Conservation (phyloP, 1,140 invertebrate species). For the Drosophila fuyamai region DNA sequence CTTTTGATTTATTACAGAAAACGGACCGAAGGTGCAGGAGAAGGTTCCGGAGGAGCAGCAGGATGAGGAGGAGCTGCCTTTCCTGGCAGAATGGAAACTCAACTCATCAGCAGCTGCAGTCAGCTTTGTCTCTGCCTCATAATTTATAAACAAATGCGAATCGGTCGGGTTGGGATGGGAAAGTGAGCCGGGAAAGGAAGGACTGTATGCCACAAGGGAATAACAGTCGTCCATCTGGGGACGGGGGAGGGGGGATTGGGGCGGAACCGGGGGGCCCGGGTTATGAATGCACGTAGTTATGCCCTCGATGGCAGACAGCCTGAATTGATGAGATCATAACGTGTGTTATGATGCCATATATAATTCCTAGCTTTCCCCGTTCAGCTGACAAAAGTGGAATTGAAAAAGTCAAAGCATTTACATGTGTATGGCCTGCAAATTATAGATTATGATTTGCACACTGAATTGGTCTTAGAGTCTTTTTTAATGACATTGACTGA, state of each 20-base stretch:
- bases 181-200: neutral
- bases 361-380: slow-evolving; percentile 7
- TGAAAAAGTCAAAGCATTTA: slow-evolving; percentile 22
- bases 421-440: slow-evolving; percentile 12
- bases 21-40: slow-evolving; percentile 25
- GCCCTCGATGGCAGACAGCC: slow-evolving; percentile 28
- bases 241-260: neutral
- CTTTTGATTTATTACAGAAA: slow-evolving; percentile 74
- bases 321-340: slow-evolving; percentile 55
- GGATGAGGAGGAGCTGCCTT: slow-evolving; percentile 27
- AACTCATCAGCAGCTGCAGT: slow-evolving; percentile 77
- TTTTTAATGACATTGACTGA: no score
- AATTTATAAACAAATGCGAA: slow-evolving; percentile 70
- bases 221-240: slow-evolving; percentile 42
- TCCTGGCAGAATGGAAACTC: slow-evolving; percentile 30
- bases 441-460: neutral
- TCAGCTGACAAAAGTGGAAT: slow-evolving; percentile 16
- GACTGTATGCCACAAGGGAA: slow-evolving; percentile 26
- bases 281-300: slow-evolving; percentile 44
- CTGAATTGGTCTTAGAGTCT: no score
- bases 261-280: slow-evolving; percentile 6
- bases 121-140: slow-evolving; percentile 65
- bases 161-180: slow-evolving; percentile 30
- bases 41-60: slow-evolving; percentile 19
- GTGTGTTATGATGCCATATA: slow-evolving; percentile 35